phyloP scores from a whole-genome alignment of 2,797 vertebrate genomes.

The Channa striata region DNA sequence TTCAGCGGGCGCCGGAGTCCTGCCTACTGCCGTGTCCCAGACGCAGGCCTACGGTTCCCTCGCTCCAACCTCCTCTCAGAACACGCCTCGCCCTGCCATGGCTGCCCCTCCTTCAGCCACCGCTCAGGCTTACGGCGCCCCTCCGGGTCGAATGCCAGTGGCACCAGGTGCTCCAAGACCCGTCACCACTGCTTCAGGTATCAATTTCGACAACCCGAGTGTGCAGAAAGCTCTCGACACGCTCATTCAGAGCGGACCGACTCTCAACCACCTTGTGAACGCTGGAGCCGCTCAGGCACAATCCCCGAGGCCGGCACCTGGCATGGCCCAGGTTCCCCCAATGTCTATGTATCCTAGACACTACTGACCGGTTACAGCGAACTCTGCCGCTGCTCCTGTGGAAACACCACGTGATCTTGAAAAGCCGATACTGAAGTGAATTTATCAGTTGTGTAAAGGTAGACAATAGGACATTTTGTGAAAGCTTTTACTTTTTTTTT shows the following conservation, averaged over 20 bases:
- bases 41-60: conserved; percentile 73
- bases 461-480: conserved; percentile 58
- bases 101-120: conserved; percentile 36
- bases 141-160: conserved; percentile 79
- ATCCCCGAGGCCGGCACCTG: conserved; percentile 71
- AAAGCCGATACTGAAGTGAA: conserved; percentile 19
- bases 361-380: conserved; percentile 76
- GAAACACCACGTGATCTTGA: conserved; percentile 13
- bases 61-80: conserved; percentile 67
- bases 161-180: conserved; percentile 82
- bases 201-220: conserved; percentile 98
- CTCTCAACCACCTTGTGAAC: conserved; percentile 92
- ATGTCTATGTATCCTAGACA: conserved; percentile 92
- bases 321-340: conserved; percentile 79
- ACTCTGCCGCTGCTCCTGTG: neutral
- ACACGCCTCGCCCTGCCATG: conserved; percentile 67
- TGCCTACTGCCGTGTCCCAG: conserved; percentile 32
- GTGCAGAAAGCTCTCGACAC: conserved; percentile 99
- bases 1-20: accelerated
- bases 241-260: conserved; percentile 95
- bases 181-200: conserved; percentile 82
- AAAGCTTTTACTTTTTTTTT: conserved; percentile 60
- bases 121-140: conserved; percentile 80
- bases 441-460: conserved; percentile 47
- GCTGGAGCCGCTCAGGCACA: conserved; percentile 70